Conservation (phyloP, 2,797 vertebrate genomes). For the Botia almorhae region DNA sequence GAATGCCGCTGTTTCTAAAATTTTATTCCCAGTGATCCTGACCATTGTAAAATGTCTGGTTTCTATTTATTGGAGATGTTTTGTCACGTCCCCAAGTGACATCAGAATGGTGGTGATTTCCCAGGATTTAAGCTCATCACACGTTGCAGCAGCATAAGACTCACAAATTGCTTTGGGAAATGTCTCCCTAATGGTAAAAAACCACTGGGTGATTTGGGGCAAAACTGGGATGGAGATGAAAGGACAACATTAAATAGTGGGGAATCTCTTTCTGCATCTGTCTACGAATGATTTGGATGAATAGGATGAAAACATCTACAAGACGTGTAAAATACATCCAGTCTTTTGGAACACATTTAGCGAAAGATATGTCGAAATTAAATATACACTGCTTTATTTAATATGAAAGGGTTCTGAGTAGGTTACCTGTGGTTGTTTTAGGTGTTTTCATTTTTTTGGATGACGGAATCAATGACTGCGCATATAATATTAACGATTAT, state of each 20-base stretch:
- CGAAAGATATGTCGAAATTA: background rate
- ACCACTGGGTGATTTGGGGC: background rate
- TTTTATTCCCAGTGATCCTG: background rate
- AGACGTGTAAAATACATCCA: background rate
- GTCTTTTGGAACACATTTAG: background rate
- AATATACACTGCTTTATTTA: background rate
- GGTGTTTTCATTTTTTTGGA: conserved; percentile 73
- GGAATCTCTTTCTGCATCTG: background rate
- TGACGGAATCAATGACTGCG: conserved; percentile 76
- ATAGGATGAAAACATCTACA: background rate
- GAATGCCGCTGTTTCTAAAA: background rate
- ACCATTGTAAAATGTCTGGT: background rate
- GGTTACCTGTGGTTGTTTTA: conserved; percentile 75
- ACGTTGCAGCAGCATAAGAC: background rate
- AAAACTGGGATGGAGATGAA: conserved; percentile 5
- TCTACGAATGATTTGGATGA: background rate
- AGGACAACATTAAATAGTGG: conserved; percentile 5
- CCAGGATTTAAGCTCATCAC: background rate
- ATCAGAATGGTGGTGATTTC: conserved; percentile 2
- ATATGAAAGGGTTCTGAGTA: conserved; percentile 66
- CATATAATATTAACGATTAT: conserved; percentile 83
- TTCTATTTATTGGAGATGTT: conserved; percentile 2
- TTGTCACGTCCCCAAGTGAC: conserved; percentile 4
- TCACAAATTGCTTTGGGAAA: conserved; percentile 12
- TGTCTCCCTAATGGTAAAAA: conserved; percentile 3